Conservation (phyloP, 2,888 invertebrate genomes). For the Orthosia cruda region DNA sequence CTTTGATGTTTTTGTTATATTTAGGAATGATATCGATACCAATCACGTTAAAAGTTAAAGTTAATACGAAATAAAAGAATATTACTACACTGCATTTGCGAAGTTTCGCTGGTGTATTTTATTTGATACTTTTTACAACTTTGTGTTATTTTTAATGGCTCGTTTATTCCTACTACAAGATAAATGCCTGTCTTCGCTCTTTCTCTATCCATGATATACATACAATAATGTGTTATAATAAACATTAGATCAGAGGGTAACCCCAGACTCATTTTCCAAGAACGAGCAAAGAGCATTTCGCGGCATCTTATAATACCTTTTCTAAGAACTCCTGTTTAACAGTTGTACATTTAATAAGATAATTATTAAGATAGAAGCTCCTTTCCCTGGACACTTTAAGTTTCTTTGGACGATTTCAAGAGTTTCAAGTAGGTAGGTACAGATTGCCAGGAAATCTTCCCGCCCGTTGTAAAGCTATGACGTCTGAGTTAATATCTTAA, state of each 20-base stretch:
- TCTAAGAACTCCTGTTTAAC: not conserved
- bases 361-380: slow-evolving; percentile 19
- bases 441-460: slow-evolving; percentile 34
- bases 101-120: not conserved
- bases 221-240: no score
- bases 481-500: slow-evolving; percentile 58
- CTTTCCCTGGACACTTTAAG: not conserved
- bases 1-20: not conserved
- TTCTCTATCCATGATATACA: no score
- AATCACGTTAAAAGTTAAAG: no score
- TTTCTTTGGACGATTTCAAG: slow-evolving; percentile 28
- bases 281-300: not conserved
- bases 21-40: no score
- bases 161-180: not conserved
- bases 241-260: not conserved
- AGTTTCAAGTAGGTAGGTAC: not conserved
- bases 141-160: not conserved
- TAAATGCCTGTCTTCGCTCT: not conserved
- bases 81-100: not conserved
- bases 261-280: no score
- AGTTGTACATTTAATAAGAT: slow-evolving; percentile 9
- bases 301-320: not conserved
- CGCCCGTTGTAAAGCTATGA: slow-evolving; percentile 26
- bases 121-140: not conserved
- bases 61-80: no score